These are phyloP conservation scores for Drosophila buzzatii DNA, from an alignment of 2,888 invertebrate genomes.

Conservation along the genomic window DNA sequence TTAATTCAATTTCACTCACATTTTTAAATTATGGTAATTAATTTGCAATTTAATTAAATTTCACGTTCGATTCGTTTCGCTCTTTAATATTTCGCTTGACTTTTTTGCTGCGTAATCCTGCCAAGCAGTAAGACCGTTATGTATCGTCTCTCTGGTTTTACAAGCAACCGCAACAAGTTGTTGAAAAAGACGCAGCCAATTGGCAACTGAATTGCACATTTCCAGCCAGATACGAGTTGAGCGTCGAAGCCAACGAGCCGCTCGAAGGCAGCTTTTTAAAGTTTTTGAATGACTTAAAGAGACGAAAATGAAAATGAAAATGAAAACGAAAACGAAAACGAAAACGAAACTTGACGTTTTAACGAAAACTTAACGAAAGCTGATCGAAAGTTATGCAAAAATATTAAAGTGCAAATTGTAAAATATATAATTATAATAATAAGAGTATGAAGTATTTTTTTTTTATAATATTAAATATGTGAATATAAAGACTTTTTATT, in stretches of 20 bases:
- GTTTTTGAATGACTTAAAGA: conserved; percentile 51
- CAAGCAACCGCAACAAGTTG: conserved; percentile 56
- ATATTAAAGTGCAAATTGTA: not conserved
- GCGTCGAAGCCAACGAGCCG: conserved; percentile 30
- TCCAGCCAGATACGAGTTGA: conserved; percentile 28
- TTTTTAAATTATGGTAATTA: conserved; percentile 21
- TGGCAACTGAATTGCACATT: conserved; percentile 67
- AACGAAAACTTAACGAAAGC: conserved; percentile 49
- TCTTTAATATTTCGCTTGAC: not conserved
- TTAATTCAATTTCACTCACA: conserved; percentile 40
- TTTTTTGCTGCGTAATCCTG: conserved; percentile 30
- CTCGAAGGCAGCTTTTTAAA: conserved; percentile 58
- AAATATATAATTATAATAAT: not conserved
- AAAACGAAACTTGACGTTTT: conserved; percentile 38
- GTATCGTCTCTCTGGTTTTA: not conserved
- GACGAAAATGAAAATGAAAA: conserved; percentile 13
- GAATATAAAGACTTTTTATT: not conserved
- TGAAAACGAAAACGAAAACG: conserved; percentile 19
- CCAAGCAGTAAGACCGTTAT: conserved; percentile 7
- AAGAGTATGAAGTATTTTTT: no score
- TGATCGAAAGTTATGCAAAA: conserved; percentile 44
- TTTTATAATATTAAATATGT: not conserved
- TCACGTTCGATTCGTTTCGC: not conserved
- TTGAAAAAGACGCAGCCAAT: conserved; percentile 74
- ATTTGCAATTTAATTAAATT: conserved; percentile 2